Evolutionary conservation across 2,797 vertebrate species (phyloP).

Genomic region (Heteromormyrus szaboi): DNA sequence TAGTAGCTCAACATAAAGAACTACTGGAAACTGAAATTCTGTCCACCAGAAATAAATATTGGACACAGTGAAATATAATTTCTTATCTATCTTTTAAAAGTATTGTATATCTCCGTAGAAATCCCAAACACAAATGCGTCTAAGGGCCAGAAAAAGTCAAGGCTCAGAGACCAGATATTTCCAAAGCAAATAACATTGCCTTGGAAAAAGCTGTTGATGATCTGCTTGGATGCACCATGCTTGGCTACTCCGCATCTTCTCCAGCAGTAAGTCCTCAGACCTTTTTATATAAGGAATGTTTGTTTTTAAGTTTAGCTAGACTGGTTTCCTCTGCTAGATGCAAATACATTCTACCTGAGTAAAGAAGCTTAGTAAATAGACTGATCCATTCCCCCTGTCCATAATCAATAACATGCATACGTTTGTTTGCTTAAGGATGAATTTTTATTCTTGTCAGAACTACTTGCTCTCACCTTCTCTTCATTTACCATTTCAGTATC

Average conservation of each 20-base stretch:
- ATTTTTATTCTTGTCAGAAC: not conserved
- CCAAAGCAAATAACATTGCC: conserved; percentile 64
- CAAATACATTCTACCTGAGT: not conserved
- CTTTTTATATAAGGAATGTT: not conserved
- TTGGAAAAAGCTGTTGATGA: conserved; percentile 75
- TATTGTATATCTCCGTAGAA: conserved; percentile 6
- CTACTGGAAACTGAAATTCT: not conserved
- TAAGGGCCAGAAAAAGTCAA: conserved; percentile 52
- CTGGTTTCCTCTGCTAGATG: not conserved
- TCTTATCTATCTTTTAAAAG: not conserved
- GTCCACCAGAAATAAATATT: not conserved
- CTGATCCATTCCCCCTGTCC: not conserved
- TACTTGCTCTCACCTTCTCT: not conserved
- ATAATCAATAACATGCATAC: not conserved
- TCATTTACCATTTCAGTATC: not conserved
- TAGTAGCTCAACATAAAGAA: not conserved
- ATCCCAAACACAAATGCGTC: conserved; percentile 49
- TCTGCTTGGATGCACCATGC: conserved; percentile 80
- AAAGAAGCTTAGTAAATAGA: not conserved
- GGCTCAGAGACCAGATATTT: conserved; percentile 68
- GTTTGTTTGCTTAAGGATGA: not conserved
- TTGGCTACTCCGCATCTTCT: conserved; percentile 76
- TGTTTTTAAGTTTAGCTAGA: not conserved
- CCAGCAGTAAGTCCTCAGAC: conserved; percentile 62
- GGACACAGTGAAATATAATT: not conserved